These are phyloP conservation scores for Leptoteleia sp. DNA, from an alignment of 1,140 invertebrate genomes.

Conservation along the genomic window DNA sequence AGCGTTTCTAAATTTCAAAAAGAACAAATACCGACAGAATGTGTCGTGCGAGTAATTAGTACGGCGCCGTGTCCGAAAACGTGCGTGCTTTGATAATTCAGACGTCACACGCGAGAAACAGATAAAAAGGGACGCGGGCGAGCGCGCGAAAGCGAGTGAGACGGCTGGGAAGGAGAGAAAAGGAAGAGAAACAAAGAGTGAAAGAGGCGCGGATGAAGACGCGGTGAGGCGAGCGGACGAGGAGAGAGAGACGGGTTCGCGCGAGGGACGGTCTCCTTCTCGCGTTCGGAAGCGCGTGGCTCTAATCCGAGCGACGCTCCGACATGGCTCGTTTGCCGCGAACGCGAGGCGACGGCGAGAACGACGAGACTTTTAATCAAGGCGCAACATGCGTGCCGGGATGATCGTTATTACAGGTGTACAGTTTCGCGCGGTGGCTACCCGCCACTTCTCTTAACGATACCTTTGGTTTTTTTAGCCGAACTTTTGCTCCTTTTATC, in stretches of 20 bases:
- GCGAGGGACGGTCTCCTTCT: conserved; percentile 17
- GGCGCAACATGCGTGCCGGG: conserved; percentile 40
- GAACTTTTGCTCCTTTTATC: neutral
- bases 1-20: neutral
- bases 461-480: conserved; percentile 29
- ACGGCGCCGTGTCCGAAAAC: conserved; percentile 39
- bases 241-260: conserved; percentile 14
- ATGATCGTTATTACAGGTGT: conserved; percentile 60
- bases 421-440: conserved; percentile 55
- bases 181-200: conserved; percentile 11
- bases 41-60: conserved; percentile 41
- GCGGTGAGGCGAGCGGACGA: neutral
- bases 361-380: conserved; percentile 63
- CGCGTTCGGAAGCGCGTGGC: conserved; percentile 59
- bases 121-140: neutral
- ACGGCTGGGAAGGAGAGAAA: neutral
- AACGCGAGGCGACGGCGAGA: conserved; percentile 27
- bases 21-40: conserved; percentile 22
- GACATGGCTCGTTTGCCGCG: conserved; percentile 50
- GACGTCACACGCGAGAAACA: conserved; percentile 19
- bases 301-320: conserved; percentile 54
- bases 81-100: conserved; percentile 38
- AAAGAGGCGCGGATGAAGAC: conserved; percentile 24
- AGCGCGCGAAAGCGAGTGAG: neutral
- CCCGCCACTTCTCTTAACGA: conserved; percentile 60